Conservation (phyloP, 2,888 invertebrate species). For the Morpho deidamia region DNA sequence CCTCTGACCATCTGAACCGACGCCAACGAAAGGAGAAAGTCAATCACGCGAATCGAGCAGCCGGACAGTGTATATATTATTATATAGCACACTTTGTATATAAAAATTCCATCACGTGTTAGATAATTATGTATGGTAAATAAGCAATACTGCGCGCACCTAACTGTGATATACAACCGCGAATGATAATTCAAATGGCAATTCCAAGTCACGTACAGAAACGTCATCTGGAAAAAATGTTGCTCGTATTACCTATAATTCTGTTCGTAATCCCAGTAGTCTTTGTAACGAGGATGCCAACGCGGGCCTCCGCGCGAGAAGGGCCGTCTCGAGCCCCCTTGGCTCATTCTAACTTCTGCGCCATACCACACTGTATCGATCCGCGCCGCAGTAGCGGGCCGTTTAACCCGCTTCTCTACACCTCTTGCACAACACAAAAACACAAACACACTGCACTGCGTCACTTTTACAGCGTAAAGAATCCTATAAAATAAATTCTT, state of each 20-base stretch:
- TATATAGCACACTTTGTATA: too few species aligned
- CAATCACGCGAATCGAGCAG: too few species aligned
- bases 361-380: conserved; percentile 61
- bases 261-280: conserved; percentile 74
- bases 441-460: conserved; percentile 42
- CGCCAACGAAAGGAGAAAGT: too few species aligned
- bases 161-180: background rate
- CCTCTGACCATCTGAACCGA: too few species aligned
- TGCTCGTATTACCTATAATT: conserved; percentile 55
- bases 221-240: conserved; percentile 16
- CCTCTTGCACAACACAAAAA: conserved; percentile 34
- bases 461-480: conserved; percentile 39
- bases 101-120: background rate
- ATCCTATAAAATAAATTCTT: conserved; percentile 18
- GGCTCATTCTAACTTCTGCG: conserved; percentile 61
- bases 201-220: conserved; percentile 7
- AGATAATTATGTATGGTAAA: background rate
- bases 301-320: conserved; percentile 71
- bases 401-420: conserved; percentile 30
- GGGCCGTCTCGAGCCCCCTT: conserved; percentile 67
- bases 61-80: too few species aligned
- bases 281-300: conserved; percentile 74
- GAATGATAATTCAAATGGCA: background rate
- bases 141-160: background rate
- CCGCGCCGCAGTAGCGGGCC: conserved; percentile 44